Evolutionary conservation across 1,140 invertebrate species (phyloP).

Genomic region (Trichomalopsis sarcophagae): DNA sequence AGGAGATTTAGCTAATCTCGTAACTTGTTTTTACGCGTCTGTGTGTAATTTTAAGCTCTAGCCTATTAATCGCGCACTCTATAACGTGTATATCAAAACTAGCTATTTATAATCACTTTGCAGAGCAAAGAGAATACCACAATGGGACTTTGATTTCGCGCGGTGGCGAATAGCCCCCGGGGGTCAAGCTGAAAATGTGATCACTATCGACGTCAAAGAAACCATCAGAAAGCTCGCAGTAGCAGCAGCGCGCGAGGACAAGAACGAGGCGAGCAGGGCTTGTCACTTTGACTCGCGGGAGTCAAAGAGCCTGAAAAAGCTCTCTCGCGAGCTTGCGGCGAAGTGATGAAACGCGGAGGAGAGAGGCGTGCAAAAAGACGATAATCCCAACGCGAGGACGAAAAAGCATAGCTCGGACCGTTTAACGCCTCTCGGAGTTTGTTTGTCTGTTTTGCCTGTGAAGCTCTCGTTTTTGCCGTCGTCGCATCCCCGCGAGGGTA

Average conservation of each 20-base stretch:
- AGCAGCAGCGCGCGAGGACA: neutral
- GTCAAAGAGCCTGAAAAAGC: constrained; percentile 18
- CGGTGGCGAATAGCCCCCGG: neutral
- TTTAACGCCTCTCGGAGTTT: constrained; percentile 14
- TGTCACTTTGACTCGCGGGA: constrained; percentile 13
- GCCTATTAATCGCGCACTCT: no score
- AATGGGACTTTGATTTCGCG: neutral
- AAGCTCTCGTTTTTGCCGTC: neutral
- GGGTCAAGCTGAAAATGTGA: constrained; percentile 13
- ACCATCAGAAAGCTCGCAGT: neutral
- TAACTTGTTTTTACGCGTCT: no score
- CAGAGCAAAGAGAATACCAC: no score
- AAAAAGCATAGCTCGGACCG: neutral
- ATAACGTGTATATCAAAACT: no score
- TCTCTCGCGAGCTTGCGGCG: neutral
- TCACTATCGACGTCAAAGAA: neutral
- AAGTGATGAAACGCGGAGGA: neutral
- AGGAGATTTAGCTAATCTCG: no score
- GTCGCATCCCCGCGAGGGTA: neutral
- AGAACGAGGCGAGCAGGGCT: neutral
- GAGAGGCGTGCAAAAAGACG: neutral
- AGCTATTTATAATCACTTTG: no score
- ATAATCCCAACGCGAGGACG: constrained; percentile 3
- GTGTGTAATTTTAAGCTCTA: no score
- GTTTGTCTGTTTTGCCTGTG: neutral